Evolutionary conservation across 1,140 invertebrate species (phyloP), one percentile per base, ranked within the genome.

Genomic region (Zophobas morio): DNA sequence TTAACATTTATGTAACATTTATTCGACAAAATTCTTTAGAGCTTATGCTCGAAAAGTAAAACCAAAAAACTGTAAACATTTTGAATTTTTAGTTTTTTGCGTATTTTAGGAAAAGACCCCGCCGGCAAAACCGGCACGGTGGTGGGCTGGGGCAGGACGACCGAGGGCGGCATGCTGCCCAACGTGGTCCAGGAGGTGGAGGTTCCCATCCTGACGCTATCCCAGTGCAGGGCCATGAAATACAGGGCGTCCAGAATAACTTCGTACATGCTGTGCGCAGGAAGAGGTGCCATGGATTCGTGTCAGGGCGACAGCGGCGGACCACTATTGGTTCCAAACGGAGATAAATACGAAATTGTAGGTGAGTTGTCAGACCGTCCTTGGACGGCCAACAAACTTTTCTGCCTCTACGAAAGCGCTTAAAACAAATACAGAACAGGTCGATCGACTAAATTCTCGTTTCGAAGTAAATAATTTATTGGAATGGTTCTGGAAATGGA

Each of bases 301-400:
- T 96, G 95, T 82, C 95, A 94, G 87, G 94, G 94, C 1, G 94
- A 95, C 82, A 94, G 93, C 79, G 94, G 94, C n/a, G 94, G 94
- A 0, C 94, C 94, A 0, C 86, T 96, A 39, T 86, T 95, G 0
- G 84, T 95, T 4, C 91, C 92, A 77, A 90, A 91, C 79, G 91
- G 90, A 8, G 92, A 93, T 71, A 93, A 90, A 86, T 91, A 90
- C 78, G 93, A 94, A 86, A 92, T 95, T 40, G 92, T 94, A 70
- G 93, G 94, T 93, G 82, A 88, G 88, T 86, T 81, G 34, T 32
- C 6, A 70, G 2, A 53, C 53, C 54, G n/a, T 47, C 40, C 46
- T 39, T 34, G 49, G 49, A 51, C 5, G 49, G 49, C 49, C 49
- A 51, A 51, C n/a, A 51, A 51, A 51, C 49, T 51, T n/a, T n/a